Base-by-base conservation (phyloP, 2,888 invertebrate species). In the Athetis lepigone region DNA sequence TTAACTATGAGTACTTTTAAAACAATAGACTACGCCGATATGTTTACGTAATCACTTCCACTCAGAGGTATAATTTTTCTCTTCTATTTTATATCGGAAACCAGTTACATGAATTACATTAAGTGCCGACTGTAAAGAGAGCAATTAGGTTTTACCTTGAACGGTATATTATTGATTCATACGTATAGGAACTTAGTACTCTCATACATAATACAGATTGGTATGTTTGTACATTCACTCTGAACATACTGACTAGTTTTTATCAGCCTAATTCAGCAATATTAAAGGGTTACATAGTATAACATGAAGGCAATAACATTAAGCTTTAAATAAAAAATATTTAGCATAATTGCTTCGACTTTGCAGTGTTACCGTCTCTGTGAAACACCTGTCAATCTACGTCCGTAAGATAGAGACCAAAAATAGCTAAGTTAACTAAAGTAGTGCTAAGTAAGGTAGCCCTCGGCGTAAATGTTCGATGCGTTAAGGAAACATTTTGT, bases 111-210 rank as follows among this genome's bases (percentile, higher is more conserved):
- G 85, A 85, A 86, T 86, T 77, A 80, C 77, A 88, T 84, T 88
- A 86, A 82, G 64, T 77, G 77, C 68, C 70, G 75, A 70, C 80
- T 81, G 81, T 77, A 85, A 85, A 79, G 80, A 85, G 82, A 86
- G 85, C 89, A 91, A 93, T 92, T 92, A 92, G 84, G 77, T 81
- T 79, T 91, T 85, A 79, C 92, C 93, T 93, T 93, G 92, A 90
- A 85, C 66, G 62, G 51, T 77, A 73, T 70, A 80, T 83, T 78
- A 81, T 67, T 81, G 78, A 82, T 83, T 81, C 71, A 79, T 83
- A 70, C 71, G 78, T 83, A 70, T 70, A 58, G 66, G 67, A 73
- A 55, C 50, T 25, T 62, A 70, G 46, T n/a, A 29, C 42, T 25
- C 47, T 39, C 25, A 57, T 54, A 62, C 19, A 50, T 42, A 46